These are phyloP conservation scores for Hypercompe scribonia DNA, from an alignment of 2,888 invertebrate genomes.

Conservation along the genomic window DNA sequence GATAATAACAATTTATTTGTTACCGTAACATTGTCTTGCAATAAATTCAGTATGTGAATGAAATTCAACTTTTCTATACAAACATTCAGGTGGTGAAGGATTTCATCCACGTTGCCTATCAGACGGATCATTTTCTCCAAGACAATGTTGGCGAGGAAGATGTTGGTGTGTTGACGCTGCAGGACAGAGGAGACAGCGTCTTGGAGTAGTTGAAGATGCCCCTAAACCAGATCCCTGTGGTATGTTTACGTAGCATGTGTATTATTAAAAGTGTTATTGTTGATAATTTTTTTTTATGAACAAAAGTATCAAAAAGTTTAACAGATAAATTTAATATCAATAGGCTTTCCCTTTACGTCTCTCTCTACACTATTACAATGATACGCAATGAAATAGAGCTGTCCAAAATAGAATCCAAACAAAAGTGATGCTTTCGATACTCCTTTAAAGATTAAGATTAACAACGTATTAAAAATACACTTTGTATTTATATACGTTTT, in stretches of 20 bases:
- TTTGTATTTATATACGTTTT: too few species aligned
- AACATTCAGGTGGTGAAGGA: constrained; percentile 64
- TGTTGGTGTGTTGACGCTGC: constrained; percentile 97
- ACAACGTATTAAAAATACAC: too few species aligned
- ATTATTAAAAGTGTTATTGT: too few species aligned
- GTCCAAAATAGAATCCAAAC: neutral
- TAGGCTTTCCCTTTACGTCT: too few species aligned
- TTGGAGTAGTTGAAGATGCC: constrained; percentile 53
- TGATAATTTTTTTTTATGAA: too few species aligned
- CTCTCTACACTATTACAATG: too few species aligned
- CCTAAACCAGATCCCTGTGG: constrained; percentile 70
- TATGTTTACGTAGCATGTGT: constrained; percentile 38
- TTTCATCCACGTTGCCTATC: constrained; percentile 89
- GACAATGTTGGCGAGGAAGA: constrained; percentile 89
- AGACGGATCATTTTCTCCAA: constrained; percentile 90
- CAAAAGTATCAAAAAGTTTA: too few species aligned
- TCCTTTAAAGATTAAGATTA: too few species aligned
- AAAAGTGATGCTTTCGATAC: neutral
- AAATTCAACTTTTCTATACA: neutral
- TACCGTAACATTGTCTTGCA: neutral
- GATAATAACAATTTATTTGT: too few species aligned
- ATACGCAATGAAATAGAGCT: too few species aligned
- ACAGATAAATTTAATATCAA: too few species aligned
- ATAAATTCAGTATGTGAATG: neutral
- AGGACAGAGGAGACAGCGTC: constrained; percentile 67